phyloP scores from a whole-genome alignment of 2,888 invertebrate genomes.

The Hymenopus coronatus region DNA sequence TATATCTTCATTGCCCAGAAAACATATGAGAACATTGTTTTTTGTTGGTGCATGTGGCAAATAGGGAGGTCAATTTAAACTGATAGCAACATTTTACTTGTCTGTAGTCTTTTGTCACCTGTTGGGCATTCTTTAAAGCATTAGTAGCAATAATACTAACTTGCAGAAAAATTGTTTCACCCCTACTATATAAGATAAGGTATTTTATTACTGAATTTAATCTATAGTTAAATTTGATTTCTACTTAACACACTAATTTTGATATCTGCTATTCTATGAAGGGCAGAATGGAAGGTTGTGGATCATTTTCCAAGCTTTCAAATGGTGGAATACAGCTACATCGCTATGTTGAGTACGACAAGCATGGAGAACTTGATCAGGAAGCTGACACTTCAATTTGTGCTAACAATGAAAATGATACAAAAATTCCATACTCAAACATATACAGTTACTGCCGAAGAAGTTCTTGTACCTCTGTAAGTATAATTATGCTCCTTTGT shows the following conservation, averaged over 20 bases:
- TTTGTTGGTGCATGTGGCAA: too few species aligned
- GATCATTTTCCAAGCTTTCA: conserved; percentile 13
- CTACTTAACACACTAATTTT: not conserved
- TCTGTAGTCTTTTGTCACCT: too few species aligned
- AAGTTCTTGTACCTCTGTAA: not conserved
- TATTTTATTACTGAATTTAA: too few species aligned
- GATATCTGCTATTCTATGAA: not conserved
- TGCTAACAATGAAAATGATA: not conserved
- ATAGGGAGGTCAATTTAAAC: too few species aligned
- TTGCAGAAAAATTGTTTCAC: too few species aligned
- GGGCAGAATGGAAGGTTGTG: conserved; percentile 29
- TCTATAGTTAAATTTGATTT: too few species aligned
- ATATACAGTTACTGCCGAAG: not conserved
- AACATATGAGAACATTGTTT: too few species aligned
- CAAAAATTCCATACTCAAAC: not conserved
- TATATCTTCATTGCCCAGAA: too few species aligned
- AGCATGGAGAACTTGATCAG: conserved; percentile 5
- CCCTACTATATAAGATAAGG: too few species aligned
- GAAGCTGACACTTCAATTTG: not conserved
- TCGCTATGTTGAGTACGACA: conserved; percentile 16
- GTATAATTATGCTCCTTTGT: not conserved
- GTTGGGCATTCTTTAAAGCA: too few species aligned
- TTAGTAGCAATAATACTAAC: too few species aligned
- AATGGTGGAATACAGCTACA: conserved; percentile 14
- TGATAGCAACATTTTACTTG: too few species aligned